These are phyloP conservation scores for Fregata magnificens DNA, from an alignment of 2,113 vertebrate genomes.

Conservation along the genomic window DNA sequence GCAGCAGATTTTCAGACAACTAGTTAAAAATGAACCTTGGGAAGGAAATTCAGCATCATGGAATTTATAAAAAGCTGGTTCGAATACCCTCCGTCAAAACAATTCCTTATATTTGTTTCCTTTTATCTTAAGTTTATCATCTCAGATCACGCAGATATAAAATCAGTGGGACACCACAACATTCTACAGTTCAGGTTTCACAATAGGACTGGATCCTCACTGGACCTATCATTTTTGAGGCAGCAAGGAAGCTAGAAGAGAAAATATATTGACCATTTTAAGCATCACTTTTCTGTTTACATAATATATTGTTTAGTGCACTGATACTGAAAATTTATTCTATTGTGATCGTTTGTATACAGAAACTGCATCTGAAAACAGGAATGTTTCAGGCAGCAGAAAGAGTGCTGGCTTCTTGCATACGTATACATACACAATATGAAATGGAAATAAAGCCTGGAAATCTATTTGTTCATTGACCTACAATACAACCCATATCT, in stretches of 20 bases:
- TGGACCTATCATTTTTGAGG: neutral
- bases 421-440: neutral
- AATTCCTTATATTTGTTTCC: neutral
- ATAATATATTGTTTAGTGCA: neutral
- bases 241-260: neutral
- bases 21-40: neutral
- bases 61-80: neutral
- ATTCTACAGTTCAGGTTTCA: neutral
- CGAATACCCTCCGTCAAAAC: neutral
- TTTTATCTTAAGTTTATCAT: neutral
- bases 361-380: neutral
- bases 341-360: neutral
- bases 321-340: neutral
- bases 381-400: neutral
- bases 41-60: neutral
- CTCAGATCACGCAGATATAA: neutral
- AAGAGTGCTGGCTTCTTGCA: neutral
- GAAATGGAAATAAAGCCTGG: neutral
- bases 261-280: neutral
- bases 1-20: slow-evolving; percentile 19
- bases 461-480: neutral
- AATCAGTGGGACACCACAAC: neutral
- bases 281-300: neutral
- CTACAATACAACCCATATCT: neutral
- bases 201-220: neutral